Conservation (phyloP, 2,113 vertebrate genomes). For the Natator depressus region DNA sequence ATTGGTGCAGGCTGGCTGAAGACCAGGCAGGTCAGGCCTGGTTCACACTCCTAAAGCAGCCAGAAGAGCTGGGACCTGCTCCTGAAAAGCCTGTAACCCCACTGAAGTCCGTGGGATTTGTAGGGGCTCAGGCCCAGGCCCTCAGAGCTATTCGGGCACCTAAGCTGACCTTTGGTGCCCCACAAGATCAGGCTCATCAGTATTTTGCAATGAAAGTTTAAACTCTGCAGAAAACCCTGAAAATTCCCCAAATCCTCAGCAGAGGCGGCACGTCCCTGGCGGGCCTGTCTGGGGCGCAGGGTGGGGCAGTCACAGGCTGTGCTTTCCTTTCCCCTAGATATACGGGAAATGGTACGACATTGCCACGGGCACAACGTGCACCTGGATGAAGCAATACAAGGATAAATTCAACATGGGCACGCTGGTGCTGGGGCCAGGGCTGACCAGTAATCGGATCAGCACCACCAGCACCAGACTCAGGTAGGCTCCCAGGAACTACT, state of each 20-base stretch:
- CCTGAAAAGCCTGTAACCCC: background rate
- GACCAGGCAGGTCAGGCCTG: too few species aligned
- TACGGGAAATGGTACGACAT: slow-evolving; percentile 90
- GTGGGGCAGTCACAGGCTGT: background rate
- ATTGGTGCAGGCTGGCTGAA: background rate
- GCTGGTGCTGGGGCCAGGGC: slow-evolving; percentile 73
- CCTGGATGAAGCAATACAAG: slow-evolving; percentile 73
- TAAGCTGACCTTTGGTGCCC: background rate
- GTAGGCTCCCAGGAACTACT: slow-evolving; percentile 35
- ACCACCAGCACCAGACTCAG: slow-evolving; percentile 69
- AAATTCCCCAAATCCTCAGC: fast-evolving
- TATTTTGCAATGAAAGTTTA: background rate
- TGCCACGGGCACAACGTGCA: slow-evolving; percentile 81
- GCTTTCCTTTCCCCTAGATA: slow-evolving; percentile 62
- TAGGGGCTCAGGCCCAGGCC: background rate
- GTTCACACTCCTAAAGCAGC: too few species aligned
- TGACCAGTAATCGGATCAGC: slow-evolving; percentile 25
- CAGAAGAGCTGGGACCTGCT: background rate
- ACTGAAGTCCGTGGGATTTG: background rate
- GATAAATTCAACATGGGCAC: slow-evolving; percentile 79
- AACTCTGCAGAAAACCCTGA: background rate
- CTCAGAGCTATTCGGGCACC: background rate
- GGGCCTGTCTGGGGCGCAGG: background rate
- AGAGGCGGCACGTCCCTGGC: background rate
- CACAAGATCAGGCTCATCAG: background rate